Conservation (phyloP, 1,140 invertebrate species). For the Drosophila bifasciata region DNA sequence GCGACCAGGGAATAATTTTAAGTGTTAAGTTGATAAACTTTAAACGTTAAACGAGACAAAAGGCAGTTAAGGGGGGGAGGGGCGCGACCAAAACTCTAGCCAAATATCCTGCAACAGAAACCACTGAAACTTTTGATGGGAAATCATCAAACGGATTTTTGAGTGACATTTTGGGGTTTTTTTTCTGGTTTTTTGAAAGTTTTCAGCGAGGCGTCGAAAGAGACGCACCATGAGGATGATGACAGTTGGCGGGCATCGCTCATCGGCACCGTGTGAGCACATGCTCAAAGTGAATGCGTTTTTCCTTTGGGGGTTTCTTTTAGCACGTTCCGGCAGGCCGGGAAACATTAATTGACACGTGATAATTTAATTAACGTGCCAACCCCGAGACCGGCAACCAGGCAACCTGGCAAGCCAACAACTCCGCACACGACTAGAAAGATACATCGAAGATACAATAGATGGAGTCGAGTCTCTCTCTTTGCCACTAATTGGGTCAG, state of each 20-base stretch:
- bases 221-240: conserved; percentile 42
- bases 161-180: conserved; percentile 46
- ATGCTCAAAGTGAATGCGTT: conserved; percentile 51
- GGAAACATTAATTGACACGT: conserved; percentile 77
- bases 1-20: conserved; percentile 55
- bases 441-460: conserved; percentile 55
- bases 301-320: conserved; percentile 22
- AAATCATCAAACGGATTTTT: conserved; percentile 66
- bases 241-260: conserved; percentile 58
- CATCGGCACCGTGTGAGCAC: conserved; percentile 58
- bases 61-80: conserved; percentile 24
- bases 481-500: conserved; percentile 72
- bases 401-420: conserved; percentile 21
- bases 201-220: conserved; percentile 9
- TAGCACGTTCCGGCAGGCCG: conserved; percentile 40
- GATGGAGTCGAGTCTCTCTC: conserved; percentile 25
- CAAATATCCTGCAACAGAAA: conserved; percentile 4
- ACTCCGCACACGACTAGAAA: conserved; percentile 27
- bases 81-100: conserved; percentile 21
- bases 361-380: conserved; percentile 79
- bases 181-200: conserved; percentile 23
- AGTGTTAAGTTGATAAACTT: conserved; percentile 77
- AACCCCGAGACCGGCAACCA: conserved; percentile 55
- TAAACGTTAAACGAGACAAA: conserved; percentile 28
- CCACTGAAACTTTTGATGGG: conserved; percentile 33